Percentiles rank a stretch among this genome's conserved stretches.
phyloP scores from a whole-genome alignment of 2,797 vertebrate genomes.

The Sphenopsis melanotis region DNA sequence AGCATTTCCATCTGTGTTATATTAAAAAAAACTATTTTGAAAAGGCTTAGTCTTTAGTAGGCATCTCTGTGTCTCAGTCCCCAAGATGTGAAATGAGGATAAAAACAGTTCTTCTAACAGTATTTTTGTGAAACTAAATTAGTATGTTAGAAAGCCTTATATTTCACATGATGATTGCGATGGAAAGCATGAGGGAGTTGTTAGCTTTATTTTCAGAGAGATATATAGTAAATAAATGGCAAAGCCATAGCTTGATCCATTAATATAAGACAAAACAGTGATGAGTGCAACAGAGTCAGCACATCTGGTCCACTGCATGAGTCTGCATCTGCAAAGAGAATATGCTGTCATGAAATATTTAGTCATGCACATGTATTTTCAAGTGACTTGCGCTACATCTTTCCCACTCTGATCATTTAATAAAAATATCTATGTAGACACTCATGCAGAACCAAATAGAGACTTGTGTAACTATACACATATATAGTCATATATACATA shows the following conservation, averaged over 20 bases:
- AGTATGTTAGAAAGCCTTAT: not conserved
- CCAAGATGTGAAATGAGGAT: not conserved
- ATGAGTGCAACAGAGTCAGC: not conserved
- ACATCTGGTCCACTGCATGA: not conserved
- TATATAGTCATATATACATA: not conserved
- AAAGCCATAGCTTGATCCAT: not conserved
- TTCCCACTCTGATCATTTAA: not conserved
- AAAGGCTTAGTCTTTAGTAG: not conserved
- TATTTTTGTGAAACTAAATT: not conserved
- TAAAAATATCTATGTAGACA: not conserved
- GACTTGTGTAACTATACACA: too few relatives aligned
- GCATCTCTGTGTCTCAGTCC: not conserved
- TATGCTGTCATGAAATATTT: not conserved
- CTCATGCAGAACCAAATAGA: not conserved
- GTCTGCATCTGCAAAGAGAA: not conserved
- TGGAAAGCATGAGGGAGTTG: not conserved
- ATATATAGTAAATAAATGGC: not conserved
- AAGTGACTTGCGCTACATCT: not conserved
- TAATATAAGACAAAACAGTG: not conserved
- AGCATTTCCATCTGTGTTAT: not conserved
- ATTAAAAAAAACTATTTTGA: not conserved
- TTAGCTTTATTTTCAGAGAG: not conserved
- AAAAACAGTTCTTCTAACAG: not conserved
- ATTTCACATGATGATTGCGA: not conserved
- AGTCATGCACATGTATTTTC: not conserved